phyloP scores from a whole-genome alignment of 1,140 invertebrate genomes.

The Sinella curviseta region DNA sequence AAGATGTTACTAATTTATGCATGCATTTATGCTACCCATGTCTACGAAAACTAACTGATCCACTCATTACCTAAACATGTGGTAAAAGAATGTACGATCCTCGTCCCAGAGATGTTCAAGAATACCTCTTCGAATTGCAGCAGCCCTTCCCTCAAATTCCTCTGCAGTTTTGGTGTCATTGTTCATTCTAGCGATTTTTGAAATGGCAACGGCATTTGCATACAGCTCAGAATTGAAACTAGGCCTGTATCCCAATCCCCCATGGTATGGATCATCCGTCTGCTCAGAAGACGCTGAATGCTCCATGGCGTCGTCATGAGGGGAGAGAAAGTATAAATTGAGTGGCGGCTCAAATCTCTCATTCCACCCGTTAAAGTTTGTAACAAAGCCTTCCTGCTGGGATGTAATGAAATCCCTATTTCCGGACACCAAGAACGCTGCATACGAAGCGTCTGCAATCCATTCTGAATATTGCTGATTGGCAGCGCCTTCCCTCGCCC shows the following conservation, averaged over 20 bases:
- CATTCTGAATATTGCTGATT: slow-evolving; percentile 46
- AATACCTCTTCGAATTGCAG: slow-evolving; percentile 21
- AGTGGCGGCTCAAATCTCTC: slow-evolving; percentile 29
- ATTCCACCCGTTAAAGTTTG: slow-evolving; percentile 42
- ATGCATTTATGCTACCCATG: background rate
- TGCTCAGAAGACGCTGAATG: slow-evolving; percentile 38
- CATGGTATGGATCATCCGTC: slow-evolving; percentile 42
- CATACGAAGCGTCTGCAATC: slow-evolving; percentile 42
- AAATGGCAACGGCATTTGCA: slow-evolving; percentile 41
- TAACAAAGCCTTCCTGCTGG: slow-evolving; percentile 31
- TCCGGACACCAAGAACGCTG: slow-evolving; percentile 33
- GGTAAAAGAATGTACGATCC: slow-evolving; percentile 43
- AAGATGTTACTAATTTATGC: background rate
- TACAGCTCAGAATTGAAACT: slow-evolving; percentile 45
- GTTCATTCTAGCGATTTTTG: slow-evolving; percentile 34
- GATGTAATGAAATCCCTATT: slow-evolving; percentile 43
- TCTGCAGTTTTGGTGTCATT: slow-evolving; percentile 11
- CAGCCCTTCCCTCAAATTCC: slow-evolving; percentile 34
- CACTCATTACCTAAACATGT: slow-evolving; percentile 33
- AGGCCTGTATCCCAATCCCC: slow-evolving; percentile 44
- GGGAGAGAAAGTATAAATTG: slow-evolving; percentile 40
- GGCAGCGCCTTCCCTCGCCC: slow-evolving; percentile 40
- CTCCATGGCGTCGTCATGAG: slow-evolving; percentile 45
- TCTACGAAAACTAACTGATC: background rate
- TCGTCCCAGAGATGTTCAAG: slow-evolving; percentile 40